Evolutionary conservation across 2,113 vertebrate genomes (phyloP).

Genomic region (Sminthopsis crassicaudata): DNA sequence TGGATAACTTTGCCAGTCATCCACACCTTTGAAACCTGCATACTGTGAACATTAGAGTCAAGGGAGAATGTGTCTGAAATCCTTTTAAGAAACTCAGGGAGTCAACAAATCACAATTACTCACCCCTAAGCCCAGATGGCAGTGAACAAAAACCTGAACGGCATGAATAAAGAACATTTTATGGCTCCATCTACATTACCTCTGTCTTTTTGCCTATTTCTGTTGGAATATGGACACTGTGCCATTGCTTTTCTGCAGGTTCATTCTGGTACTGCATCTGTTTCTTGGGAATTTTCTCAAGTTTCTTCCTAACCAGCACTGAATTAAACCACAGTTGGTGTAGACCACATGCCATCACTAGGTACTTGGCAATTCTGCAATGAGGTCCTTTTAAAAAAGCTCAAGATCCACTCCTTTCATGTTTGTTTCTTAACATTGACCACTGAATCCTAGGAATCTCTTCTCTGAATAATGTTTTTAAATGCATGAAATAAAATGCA

Average conservation of each 20-base stretch:
- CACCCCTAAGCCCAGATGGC: conserved; percentile 1
- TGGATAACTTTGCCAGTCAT: neutral
- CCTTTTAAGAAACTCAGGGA: conserved; percentile 58
- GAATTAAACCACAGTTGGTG: conserved; percentile 32
- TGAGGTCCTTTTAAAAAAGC: conserved; percentile 13
- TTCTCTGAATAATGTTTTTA: conserved; percentile 37
- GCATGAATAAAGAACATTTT: neutral
- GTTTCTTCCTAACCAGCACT: conserved; percentile 17
- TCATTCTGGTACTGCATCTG: neutral
- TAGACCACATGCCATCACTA: neutral
- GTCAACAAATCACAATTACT: conserved; percentile 37
- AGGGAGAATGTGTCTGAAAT: conserved; percentile 67
- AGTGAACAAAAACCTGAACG: conserved; percentile 15
- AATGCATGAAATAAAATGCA: neutral
- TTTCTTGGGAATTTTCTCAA: conserved; percentile 29
- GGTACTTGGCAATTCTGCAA: neutral
- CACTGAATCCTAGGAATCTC: conserved; percentile 15
- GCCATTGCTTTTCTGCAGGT: neutral
- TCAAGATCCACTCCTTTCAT: conserved; percentile 25
- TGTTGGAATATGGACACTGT: neutral
- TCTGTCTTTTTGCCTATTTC: neutral
- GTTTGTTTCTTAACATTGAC: neutral
- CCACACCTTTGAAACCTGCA: neutral
- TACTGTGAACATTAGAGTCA: neutral
- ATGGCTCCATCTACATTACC: too few relatives aligned